Conservation (phyloP, 2,113 vertebrate genomes). For the Oncorhynchus keta region DNA sequence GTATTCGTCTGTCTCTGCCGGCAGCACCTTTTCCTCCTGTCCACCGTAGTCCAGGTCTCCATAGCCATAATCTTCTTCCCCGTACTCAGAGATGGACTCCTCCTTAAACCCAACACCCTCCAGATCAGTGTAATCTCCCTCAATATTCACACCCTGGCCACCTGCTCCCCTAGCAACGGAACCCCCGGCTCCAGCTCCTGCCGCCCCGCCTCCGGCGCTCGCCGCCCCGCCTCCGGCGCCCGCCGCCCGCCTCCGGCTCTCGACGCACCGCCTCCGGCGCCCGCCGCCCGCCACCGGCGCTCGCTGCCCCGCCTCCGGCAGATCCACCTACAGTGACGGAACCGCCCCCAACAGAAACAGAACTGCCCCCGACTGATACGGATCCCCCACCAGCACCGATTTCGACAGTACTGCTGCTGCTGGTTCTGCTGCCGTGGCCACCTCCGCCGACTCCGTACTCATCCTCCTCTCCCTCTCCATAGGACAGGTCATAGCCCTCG, state of each 20-base stretch:
- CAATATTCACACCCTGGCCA: constrained; percentile 37
- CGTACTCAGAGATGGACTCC: constrained; percentile 76
- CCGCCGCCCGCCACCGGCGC: neutral
- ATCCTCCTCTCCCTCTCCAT: constrained; percentile 37
- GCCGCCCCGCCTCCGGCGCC: neutral
- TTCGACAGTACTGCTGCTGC: constrained; percentile 42
- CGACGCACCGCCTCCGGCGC: constrained; percentile 16
- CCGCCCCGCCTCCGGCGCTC: no score
- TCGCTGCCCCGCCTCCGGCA: neutral
- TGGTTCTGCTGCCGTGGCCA: constrained; percentile 37
- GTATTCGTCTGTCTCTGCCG: constrained; percentile 64
- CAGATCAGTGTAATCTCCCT: constrained; percentile 63
- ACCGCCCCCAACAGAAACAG: constrained; percentile 25
- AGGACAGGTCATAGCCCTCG: constrained; percentile 46
- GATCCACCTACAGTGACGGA: constrained; percentile 51
- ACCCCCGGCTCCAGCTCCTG: neutral
- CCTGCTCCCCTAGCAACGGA: no score
- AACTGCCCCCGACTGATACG: no score
- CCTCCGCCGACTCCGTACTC: neutral
- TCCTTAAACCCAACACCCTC: constrained; percentile 74
- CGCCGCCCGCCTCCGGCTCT: constrained; percentile 19
- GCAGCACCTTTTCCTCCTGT: constrained; percentile 45
- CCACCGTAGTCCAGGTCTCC: constrained; percentile 59
- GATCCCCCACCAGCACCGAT: constrained; percentile 20
- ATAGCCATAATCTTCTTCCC: constrained; percentile 54